A percentile compares a stretch with the other conserved stretches of the same genome.
Conservation (phyloP, 1,140 invertebrate genomes). For the Steinernema khuongi region DNA sequence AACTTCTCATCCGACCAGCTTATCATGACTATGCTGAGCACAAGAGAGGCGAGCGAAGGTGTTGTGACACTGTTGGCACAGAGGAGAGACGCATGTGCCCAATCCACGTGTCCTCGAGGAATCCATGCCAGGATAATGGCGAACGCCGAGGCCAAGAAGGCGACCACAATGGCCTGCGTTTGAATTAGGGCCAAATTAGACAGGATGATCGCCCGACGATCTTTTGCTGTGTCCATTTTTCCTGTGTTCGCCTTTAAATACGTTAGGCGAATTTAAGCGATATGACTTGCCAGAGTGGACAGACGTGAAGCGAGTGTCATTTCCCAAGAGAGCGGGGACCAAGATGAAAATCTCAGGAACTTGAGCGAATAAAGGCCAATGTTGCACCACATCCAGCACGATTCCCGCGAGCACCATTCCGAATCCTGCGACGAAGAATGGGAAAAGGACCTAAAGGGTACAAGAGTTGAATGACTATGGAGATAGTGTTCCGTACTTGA, state of each 20-base stretch:
- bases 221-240: slow-evolving; percentile 51
- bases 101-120: slow-evolving; percentile 69
- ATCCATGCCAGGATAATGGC: slow-evolving; percentile 79
- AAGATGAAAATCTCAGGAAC: slow-evolving; percentile 85
- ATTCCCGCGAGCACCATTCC: slow-evolving; percentile 85
- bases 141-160: slow-evolving; percentile 78
- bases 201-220: slow-evolving; percentile 60
- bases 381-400: slow-evolving; percentile 76
- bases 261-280: background rate
- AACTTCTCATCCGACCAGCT: no score
- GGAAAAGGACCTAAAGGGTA: slow-evolving; percentile 81
- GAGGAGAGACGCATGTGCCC: slow-evolving; percentile 75
- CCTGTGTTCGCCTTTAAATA: slow-evolving; percentile 52
- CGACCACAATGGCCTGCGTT: slow-evolving; percentile 85
- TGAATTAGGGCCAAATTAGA: slow-evolving; percentile 66
- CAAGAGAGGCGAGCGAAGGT: slow-evolving; percentile 81
- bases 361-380: slow-evolving; percentile 78
- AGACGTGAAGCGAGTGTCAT: slow-evolving; percentile 91
- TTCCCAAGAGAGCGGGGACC: slow-evolving; percentile 88
- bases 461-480: background rate
- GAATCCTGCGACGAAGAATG: slow-evolving; percentile 80
- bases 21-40: slow-evolving; percentile 60
- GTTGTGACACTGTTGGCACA: slow-evolving; percentile 82
- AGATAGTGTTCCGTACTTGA: slow-evolving; percentile 37
- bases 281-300: slow-evolving; percentile 62